Base-by-base conservation (phyloP, 2,888 invertebrate species). In the Yponomeuta sedellus region DNA sequence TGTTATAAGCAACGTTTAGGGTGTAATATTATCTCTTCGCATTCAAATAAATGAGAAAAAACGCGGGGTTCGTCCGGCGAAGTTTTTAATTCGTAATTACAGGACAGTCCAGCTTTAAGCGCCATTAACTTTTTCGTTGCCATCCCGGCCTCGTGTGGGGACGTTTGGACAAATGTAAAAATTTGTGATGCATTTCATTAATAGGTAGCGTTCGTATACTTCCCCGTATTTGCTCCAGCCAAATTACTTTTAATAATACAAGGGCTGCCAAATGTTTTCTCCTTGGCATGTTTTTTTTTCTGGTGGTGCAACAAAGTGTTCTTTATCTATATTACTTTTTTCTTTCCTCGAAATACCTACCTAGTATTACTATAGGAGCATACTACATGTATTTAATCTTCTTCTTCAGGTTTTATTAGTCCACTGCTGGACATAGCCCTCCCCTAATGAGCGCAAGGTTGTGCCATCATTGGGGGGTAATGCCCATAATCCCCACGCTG, bases 11-110 rank as follows among this genome's bases (percentile, higher is more conserved):
- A 62, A 74, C 73, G 81, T 84, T 83, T 81, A 75, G 86, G 84
- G 82, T 78, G 85, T 81, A 85, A 86, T 84, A 86, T 88, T 88
- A 90, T 89, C 88, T 82, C 82, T 81, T 78, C 77, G 74, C 85
- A 81, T 83, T 77, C 86, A 80, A 87, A 89, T 88, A 88, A 88
- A 89, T 83, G 88, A 83, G 85, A 89, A 90, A 91, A 90, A 91
- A 88, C 12, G 76, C 76, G 81, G 84, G 84, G 85, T 83, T 85
- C 84, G 75, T 75, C 78, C 80, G 86, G 82, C 85, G 81, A 89
- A 90, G 80, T 90, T 91, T 91, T 90, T 89, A 91, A 91, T 91
- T 89, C 77, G 89, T 91, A 90, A 90, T 91, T 91, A 90, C 86
- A 91, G 89, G 88, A 86, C 88, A 85, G 77, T 78, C 88, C 80